phyloP scores from a whole-genome alignment of 2,888 invertebrate genomes.

The Prosapia bicincta region DNA sequence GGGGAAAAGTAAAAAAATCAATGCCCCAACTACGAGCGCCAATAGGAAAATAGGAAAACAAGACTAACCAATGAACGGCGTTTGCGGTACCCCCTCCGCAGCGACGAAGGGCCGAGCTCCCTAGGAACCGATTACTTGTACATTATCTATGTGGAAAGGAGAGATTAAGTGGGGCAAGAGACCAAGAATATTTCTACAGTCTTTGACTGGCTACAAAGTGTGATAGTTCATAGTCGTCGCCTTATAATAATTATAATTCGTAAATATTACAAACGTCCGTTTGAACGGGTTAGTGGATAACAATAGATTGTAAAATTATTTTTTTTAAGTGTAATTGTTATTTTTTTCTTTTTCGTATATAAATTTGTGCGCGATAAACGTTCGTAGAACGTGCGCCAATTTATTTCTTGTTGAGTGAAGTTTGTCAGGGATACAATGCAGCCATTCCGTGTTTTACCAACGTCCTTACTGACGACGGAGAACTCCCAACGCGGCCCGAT shows the following conservation, averaged over 20 bases:
- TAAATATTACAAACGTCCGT: not conserved
- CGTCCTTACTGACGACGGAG: not conserved
- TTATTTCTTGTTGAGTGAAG: not conserved
- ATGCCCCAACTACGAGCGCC: not conserved
- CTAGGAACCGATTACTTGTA: not conserved
- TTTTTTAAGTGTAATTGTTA: no score
- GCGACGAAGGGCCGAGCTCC: not conserved
- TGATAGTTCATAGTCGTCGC: no score
- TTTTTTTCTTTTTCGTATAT: no score
- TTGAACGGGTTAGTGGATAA: no score
- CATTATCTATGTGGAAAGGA: not conserved
- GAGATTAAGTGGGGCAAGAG: not conserved
- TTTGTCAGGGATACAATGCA: not conserved
- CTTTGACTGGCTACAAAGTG: no score
- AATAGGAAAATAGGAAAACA: not conserved
- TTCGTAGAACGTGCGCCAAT: not conserved
- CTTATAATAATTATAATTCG: not conserved
- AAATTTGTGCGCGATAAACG: not conserved
- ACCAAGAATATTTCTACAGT: not conserved
- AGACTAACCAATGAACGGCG: slow-evolving; percentile 2
- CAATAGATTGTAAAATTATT: no score
- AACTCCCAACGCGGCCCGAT: not conserved
- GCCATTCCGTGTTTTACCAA: not conserved
- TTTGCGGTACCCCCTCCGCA: slow-evolving; percentile 2
- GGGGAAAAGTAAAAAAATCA: not conserved